phyloP scores from a whole-genome alignment of 2,113 vertebrate genomes.

The Etia nguti region DNA sequence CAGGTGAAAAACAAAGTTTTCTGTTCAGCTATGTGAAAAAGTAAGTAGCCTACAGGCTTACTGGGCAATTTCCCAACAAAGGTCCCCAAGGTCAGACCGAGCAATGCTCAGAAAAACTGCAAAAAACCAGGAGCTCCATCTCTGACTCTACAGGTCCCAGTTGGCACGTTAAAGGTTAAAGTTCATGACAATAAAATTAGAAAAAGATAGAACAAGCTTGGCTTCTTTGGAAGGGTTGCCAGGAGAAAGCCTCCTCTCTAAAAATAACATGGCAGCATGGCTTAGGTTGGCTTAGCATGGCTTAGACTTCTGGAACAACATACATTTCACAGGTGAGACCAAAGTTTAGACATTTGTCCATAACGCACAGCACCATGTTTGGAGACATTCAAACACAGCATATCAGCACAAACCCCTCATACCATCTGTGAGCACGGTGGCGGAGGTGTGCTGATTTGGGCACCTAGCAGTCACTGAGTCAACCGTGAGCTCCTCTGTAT shows the following conservation, averaged over 20 bases:
- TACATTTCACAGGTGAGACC: neutral
- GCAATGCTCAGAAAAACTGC: neutral
- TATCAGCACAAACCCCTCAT: neutral
- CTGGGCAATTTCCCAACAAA: neutral
- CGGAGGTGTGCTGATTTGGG: neutral
- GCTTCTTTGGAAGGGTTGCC: neutral
- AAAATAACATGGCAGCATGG: neutral
- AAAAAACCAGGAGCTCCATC: neutral
- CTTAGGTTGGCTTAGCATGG: neutral
- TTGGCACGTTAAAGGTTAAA: neutral
- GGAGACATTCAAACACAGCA: neutral
- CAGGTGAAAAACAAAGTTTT: neutral
- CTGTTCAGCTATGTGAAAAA: neutral
- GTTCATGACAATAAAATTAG: neutral
- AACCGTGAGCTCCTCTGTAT: neutral
- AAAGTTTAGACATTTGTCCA: neutral
- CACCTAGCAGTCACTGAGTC: neutral
- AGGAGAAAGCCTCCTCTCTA: neutral
- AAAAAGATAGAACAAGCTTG: neutral
- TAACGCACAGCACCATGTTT: neutral
- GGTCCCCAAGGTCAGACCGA: neutral
- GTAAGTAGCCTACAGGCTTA: neutral
- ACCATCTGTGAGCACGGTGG: fast-evolving
- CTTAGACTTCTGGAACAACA: neutral
- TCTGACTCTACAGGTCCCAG: neutral